phyloP scores from a whole-genome alignment of 2,797 vertebrate species.

The Neomorphus geoffroyi region DNA sequence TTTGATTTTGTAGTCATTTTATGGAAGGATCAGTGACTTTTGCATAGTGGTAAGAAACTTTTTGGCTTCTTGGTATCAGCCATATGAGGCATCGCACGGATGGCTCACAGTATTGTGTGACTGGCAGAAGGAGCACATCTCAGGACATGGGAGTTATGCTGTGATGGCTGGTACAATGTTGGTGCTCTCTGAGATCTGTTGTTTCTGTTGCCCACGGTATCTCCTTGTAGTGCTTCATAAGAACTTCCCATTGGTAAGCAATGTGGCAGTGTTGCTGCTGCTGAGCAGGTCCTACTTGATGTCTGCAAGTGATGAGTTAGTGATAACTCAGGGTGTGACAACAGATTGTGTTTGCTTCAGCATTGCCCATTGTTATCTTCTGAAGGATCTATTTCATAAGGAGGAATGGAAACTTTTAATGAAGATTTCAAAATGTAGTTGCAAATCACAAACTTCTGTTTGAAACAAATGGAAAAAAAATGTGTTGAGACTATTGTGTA shows the following conservation, averaged over 20 bases:
- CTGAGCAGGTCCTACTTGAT: neutral
- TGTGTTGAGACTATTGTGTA: neutral
- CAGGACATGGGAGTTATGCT: rapidly evolving
- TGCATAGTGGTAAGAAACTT: neutral
- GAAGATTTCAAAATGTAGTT: neutral
- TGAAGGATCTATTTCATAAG: neutral
- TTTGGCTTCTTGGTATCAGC: neutral
- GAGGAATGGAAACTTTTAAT: neutral
- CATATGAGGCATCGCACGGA: rapidly evolving
- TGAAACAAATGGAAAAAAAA: neutral
- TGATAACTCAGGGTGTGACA: neutral
- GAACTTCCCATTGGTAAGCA: neutral
- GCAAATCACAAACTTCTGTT: neutral
- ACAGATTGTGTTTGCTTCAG: rapidly evolving
- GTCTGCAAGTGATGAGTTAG: neutral
- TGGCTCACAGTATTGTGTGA: rapidly evolving
- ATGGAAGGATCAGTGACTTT: neutral
- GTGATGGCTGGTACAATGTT: rapidly evolving
- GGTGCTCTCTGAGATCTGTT: rapidly evolving
- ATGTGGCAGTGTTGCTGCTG: neutral
- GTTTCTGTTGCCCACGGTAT: neutral
- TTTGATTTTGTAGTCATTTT: neutral
- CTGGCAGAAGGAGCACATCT: neutral
- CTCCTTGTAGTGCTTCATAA: neutral
- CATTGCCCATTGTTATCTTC: neutral